These are phyloP conservation scores for Poeciliopsis presidionis DNA, from an alignment of 2,797 vertebrate genomes.

Conservation along the genomic window DNA sequence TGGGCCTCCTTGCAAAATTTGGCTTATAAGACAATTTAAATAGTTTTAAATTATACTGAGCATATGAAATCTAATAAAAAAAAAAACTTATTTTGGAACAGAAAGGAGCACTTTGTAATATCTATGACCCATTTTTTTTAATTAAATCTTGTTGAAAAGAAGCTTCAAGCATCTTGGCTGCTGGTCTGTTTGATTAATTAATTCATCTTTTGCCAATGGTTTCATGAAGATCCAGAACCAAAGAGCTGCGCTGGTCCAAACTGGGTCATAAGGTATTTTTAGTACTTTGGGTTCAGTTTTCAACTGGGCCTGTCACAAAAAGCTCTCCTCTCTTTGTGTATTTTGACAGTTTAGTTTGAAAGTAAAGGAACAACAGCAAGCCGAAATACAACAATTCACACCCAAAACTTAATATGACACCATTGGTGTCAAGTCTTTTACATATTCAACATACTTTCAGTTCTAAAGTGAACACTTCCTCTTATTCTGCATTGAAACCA, in stretches of 20 bases:
- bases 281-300: not conserved
- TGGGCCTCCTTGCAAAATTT: not conserved
- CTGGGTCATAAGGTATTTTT: conserved; percentile 5
- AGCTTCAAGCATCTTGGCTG: not conserved
- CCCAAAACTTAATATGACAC: not conserved
- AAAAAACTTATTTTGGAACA: not conserved
- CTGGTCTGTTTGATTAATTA: not conserved
- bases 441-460: not conserved
- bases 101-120: not conserved
- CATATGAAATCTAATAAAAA: not conserved
- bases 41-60: not conserved
- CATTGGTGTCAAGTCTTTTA: not conserved
- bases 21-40: not conserved
- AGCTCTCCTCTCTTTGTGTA: not conserved
- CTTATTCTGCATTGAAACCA: not conserved
- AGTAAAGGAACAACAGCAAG: not conserved
- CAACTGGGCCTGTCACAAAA: not conserved
- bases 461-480: not conserved
- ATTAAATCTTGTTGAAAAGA: not conserved
- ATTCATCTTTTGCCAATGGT: not conserved
- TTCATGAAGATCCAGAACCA: not conserved
- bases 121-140: not conserved
- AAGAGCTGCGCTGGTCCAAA: not conserved
- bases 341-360: not conserved
- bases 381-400: not conserved